Conservation (phyloP, 2,888 invertebrate genomes). For the Neoscelio sp. region DNA sequence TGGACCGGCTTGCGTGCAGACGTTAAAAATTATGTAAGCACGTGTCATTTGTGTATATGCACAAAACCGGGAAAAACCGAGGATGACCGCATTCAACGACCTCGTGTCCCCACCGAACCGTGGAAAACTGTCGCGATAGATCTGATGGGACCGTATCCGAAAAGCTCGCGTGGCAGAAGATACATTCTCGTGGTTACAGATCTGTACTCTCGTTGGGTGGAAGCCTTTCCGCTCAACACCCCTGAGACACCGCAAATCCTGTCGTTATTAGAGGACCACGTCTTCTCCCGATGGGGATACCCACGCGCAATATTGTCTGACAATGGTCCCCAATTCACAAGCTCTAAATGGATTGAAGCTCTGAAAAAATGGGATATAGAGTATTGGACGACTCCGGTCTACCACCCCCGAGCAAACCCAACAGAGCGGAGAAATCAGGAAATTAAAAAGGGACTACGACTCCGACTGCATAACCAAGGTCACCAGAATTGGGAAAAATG, state of each 20-base stretch:
- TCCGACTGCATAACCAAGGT: background rate
- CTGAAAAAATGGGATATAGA: slow-evolving; percentile 34
- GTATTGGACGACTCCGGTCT: slow-evolving; percentile 49
- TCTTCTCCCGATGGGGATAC: slow-evolving; percentile 34
- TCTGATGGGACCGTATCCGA: slow-evolving; percentile 67
- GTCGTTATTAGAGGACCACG: slow-evolving; percentile 17
- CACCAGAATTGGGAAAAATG: slow-evolving; percentile 30
- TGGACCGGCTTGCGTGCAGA: background rate
- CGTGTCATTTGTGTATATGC: slow-evolving; percentile 2
- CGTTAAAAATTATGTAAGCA: slow-evolving; percentile 43
- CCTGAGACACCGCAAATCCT: slow-evolving; percentile 25
- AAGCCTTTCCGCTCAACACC: slow-evolving; percentile 62
- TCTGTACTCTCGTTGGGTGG: slow-evolving; percentile 69
- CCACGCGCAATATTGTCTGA: slow-evolving; percentile 37
- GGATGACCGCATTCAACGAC: background rate
- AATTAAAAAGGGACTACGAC: slow-evolving; percentile 51
- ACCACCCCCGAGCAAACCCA: slow-evolving; percentile 60
- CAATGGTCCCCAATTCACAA: slow-evolving; percentile 59
- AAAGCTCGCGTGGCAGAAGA: slow-evolving; percentile 30
- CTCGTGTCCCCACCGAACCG: slow-evolving; percentile 18
- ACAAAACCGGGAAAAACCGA: slow-evolving; percentile 1
- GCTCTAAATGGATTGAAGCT: background rate
- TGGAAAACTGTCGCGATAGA: slow-evolving; percentile 47
- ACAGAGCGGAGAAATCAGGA: slow-evolving; percentile 58
- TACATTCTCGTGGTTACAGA: slow-evolving; percentile 68